Conservation (phyloP, 1,140 invertebrate genomes). For the Drosophila elegans region DNA sequence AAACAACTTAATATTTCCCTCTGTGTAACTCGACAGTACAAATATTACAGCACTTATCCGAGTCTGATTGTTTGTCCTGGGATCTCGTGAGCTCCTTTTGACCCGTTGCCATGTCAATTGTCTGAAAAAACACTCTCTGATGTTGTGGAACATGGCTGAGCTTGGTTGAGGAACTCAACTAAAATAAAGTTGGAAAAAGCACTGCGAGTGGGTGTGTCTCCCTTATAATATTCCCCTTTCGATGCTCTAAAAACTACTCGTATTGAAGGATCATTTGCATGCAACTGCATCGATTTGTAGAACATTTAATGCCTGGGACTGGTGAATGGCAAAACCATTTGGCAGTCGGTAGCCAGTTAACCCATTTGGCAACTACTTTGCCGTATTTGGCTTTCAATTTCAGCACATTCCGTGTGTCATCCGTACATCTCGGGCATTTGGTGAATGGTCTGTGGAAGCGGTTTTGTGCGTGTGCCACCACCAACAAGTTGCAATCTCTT, state of each 20-base stretch:
- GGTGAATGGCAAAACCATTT: constrained; percentile 37
- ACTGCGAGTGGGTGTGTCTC: constrained; percentile 10
- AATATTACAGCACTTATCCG: constrained; percentile 48
- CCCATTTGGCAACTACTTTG: constrained; percentile 46
- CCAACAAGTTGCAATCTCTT: constrained; percentile 70
- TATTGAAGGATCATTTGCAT: constrained; percentile 43
- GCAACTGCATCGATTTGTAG: constrained; percentile 19
- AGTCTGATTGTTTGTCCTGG: constrained; percentile 28
- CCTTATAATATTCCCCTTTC: constrained; percentile 20
- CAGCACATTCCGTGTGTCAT: constrained; percentile 23
- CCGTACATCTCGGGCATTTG: constrained; percentile 28
- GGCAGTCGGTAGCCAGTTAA: constrained; percentile 32
- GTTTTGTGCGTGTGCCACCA: constrained; percentile 37
- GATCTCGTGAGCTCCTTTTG: constrained; percentile 32
- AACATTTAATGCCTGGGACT: constrained; percentile 34
- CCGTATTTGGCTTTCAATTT: constrained; percentile 46
- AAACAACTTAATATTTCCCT: neutral
- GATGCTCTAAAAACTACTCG: constrained; percentile 16
- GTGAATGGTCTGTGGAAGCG: constrained; percentile 33
- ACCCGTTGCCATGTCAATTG: constrained; percentile 54
- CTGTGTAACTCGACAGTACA: constrained; percentile 4
- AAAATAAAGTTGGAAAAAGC: constrained; percentile 21
- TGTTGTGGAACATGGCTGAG: constrained; percentile 1
- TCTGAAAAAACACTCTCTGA: constrained; percentile 13
- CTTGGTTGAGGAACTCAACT: neutral